Evolutionary conservation across 1,140 invertebrate genomes (phyloP), one percentile per base, ranked within the genome.

Genomic region (Drosophila pectinifera): DNA sequence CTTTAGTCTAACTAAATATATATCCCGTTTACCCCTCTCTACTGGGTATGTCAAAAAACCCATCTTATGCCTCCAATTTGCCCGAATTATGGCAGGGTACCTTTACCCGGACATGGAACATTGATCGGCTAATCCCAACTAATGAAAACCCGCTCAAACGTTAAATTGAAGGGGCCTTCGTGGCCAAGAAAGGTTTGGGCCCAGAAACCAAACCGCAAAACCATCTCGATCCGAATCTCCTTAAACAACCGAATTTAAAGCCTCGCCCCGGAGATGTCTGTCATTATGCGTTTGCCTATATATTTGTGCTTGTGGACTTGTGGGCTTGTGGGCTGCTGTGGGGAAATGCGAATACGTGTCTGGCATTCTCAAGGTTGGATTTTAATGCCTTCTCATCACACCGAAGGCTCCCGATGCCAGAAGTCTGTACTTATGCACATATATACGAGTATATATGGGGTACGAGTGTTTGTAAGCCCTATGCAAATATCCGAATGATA

Each of bases 351-450:
- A 64, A 72, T 67, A 85, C 81, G 82, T 85, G 78, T 86, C 82
- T 88, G 79, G 83, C 79, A 86, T 86, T 88, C 80, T 82, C 83
- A 88, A 86, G 83, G 78, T 78, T 82, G 61, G 70, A 64, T 82
- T 88, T 88, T 88, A 82, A 82, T 82, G 84, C 74, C 57, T 48
- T 58, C 70, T 58, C 73, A 67, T 75, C 73, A 69, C 62, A 76
- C 72, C 70, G 41, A 54, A 28, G 22, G 18, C 34, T 41, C 45
- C 18, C 34, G 24, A 43, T 38, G 59, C 41, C 43, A 64, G 18
- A 38, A 18, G 45, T 42, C 54, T 59, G 31, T 65, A 24, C 22
- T 43, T 34, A 55, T 54, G 49, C 18, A 49, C 58, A 42, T 26
- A 42, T 14, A 64, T 22, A 20, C 31, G 73, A 48, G 18, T 18